Evolutionary conservation across 23 tunicate species (phyloP).

Genomic region (Corella eumyota): DNA sequence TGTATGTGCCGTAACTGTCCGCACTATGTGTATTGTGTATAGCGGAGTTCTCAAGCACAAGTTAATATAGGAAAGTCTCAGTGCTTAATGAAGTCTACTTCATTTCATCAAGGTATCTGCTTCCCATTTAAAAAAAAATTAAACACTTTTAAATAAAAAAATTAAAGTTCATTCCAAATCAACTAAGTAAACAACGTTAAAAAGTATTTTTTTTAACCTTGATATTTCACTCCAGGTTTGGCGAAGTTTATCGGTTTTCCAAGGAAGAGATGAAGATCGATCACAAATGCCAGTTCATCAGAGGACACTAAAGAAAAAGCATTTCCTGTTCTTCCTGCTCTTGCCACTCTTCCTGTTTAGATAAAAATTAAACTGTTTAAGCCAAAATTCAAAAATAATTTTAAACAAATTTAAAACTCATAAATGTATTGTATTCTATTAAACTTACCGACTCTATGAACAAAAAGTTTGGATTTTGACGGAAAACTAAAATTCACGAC

Average conservation of each 20-base stretch:
- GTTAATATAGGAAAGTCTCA: slow-evolving; percentile 23
- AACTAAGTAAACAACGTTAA: too few species aligned
- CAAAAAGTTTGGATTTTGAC: slow-evolving; percentile 78
- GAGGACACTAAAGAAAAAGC: slow-evolving; percentile 78
- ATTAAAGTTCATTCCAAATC: neutral
- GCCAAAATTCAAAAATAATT: neutral
- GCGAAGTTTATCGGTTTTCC: slow-evolving; percentile 63
- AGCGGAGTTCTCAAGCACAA: slow-evolving; percentile 59
- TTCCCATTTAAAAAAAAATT: neutral
- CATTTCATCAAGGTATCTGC: too few species aligned
- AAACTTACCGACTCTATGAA: slow-evolving; percentile 93
- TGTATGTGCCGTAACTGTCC: slow-evolving; percentile 79
- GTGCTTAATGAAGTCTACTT: slow-evolving; percentile 23
- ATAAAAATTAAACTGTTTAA: neutral
- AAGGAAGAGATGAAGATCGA: slow-evolving; percentile 90
- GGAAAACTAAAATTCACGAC: slow-evolving; percentile 90
- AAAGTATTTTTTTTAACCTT: too few species aligned
- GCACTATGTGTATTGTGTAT: slow-evolving; percentile 7
- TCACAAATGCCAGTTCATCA: slow-evolving; percentile 78
- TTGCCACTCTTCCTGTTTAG: slow-evolving; percentile 83
- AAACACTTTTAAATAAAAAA: neutral
- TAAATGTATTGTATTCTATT: neutral
- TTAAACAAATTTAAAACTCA: neutral
- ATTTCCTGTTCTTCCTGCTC: slow-evolving; percentile 92
- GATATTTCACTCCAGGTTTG: slow-evolving; percentile 31